Percentiles rank a stretch among this genome's conserved stretches.
These are phyloP conservation scores for Idaea straminata DNA, from an alignment of 2,888 invertebrate species.

Conservation along the genomic window DNA sequence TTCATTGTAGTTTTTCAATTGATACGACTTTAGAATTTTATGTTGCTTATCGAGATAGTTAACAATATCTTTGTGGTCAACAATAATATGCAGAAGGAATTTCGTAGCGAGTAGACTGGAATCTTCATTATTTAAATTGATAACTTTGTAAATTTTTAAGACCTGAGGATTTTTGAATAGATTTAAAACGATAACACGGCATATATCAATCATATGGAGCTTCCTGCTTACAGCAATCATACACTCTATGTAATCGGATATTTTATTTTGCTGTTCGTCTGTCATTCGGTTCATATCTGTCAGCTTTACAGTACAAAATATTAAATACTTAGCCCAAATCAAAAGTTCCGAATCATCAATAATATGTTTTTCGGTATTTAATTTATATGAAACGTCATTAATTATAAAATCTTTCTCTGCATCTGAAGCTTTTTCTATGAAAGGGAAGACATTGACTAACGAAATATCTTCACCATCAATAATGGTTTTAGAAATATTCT, in stretches of 20 bases:
- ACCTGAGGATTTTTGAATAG: constrained; percentile 64
- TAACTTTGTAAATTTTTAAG: constrained; percentile 60
- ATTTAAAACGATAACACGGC: constrained; percentile 51
- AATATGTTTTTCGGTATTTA: constrained; percentile 37
- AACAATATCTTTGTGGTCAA: constrained; percentile 49
- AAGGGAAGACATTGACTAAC: constrained; percentile 53
- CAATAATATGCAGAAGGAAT: constrained; percentile 56
- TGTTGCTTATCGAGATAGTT: constrained; percentile 53
- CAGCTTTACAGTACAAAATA: constrained; percentile 60
- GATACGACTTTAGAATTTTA: constrained; percentile 70
- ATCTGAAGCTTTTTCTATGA: constrained; percentile 43
- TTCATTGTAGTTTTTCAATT: constrained; percentile 75
- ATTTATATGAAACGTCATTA: constrained; percentile 43
- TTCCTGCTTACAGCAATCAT: constrained; percentile 54
- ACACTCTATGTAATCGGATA: constrained; percentile 51
- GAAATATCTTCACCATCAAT: constrained; percentile 51
- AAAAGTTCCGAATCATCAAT: constrained; percentile 58
- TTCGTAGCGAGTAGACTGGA: constrained; percentile 53
- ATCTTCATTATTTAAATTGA: constrained; percentile 51
- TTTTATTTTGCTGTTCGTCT: constrained; percentile 46
- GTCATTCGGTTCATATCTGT: constrained; percentile 52
- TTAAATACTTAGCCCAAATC: constrained; percentile 66
- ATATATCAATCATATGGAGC: constrained; percentile 50
- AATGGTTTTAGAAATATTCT: constrained; percentile 64
- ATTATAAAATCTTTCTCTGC: constrained; percentile 42